phyloP scores from a whole-genome alignment of 2,797 vertebrate genomes.

The Falco peregrinus region DNA sequence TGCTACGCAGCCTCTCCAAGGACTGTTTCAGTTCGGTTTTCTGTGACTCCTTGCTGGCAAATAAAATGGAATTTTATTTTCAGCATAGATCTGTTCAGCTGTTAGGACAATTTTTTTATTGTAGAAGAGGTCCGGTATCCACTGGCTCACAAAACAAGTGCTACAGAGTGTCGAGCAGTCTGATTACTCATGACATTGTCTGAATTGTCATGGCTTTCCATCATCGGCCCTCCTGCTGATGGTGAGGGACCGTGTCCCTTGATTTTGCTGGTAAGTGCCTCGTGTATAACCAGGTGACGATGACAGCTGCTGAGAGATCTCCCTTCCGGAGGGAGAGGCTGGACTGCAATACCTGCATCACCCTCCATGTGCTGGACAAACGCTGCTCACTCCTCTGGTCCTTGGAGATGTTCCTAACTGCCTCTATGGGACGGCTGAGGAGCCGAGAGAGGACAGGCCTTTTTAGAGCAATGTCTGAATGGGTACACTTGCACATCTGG shows the following conservation, averaged over 20 bases:
- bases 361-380: not conserved
- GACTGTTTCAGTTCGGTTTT: not conserved
- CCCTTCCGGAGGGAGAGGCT: not conserved
- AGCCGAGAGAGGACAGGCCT: not conserved
- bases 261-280: not conserved
- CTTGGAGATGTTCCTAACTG: not conserved
- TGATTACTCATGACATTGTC: not conserved
- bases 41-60: not conserved
- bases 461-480: not conserved
- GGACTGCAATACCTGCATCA: not conserved
- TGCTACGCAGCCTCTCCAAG: not conserved
- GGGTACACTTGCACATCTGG: not conserved
- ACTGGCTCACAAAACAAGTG: not conserved
- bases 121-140: not conserved
- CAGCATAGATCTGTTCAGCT: not conserved
- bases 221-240: not conserved
- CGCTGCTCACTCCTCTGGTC: not conserved
- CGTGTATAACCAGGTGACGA: not conserved
- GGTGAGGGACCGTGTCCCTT: rapidly evolving
- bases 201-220: not conserved
- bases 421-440: not conserved
- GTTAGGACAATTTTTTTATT: not conserved
- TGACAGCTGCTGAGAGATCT: not conserved
- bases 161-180: not conserved
- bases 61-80: not conserved